These are phyloP conservation scores for Rhynchophorus ferrugineus DNA, from an alignment of 1,140 invertebrate species.

Conservation along the genomic window DNA sequence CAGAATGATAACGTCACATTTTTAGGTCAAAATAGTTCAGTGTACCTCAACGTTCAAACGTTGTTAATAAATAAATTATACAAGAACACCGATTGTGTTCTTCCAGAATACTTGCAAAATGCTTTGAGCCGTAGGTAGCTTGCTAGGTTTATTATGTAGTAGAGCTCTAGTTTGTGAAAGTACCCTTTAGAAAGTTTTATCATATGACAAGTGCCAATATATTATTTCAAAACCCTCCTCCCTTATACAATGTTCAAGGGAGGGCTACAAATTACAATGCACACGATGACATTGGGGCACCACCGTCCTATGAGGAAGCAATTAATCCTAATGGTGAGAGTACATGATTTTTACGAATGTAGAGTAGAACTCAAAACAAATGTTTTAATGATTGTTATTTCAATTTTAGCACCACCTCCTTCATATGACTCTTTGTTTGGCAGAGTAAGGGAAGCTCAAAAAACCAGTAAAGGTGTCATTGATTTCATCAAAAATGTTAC, in stretches of 20 bases:
- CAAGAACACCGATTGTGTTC: not conserved
- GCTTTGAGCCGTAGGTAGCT: not conserved
- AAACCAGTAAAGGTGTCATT: slow-evolving; percentile 51
- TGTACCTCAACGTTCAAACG: too few species aligned
- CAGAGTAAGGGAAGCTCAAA: slow-evolving; percentile 53
- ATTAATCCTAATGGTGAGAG: slow-evolving; percentile 51
- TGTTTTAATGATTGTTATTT: slow-evolving; percentile 5
- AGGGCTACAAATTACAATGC: slow-evolving; percentile 22
- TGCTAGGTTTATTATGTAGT: slow-evolving; percentile 11
- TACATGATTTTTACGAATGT: not conserved
- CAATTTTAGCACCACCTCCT: slow-evolving; percentile 57
- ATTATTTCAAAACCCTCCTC: slow-evolving; percentile 26
- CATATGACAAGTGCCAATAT: slow-evolving; percentile 27
- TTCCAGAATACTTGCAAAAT: too few species aligned
- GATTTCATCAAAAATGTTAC: slow-evolving; percentile 57
- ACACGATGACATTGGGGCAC: slow-evolving; percentile 37
- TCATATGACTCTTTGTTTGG: slow-evolving; percentile 62
- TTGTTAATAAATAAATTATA: too few species aligned
- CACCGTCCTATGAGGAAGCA: slow-evolving; percentile 51
- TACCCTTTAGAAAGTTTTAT: slow-evolving; percentile 4
- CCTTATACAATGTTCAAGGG: slow-evolving; percentile 32
- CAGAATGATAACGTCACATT: too few species aligned
- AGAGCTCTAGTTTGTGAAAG: not conserved
- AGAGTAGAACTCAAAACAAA: not conserved
- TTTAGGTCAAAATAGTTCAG: too few species aligned